These are phyloP conservation scores for Callospermophilus lateralis DNA, from an alignment of 2,113 vertebrate species.

Conservation along the genomic window DNA sequence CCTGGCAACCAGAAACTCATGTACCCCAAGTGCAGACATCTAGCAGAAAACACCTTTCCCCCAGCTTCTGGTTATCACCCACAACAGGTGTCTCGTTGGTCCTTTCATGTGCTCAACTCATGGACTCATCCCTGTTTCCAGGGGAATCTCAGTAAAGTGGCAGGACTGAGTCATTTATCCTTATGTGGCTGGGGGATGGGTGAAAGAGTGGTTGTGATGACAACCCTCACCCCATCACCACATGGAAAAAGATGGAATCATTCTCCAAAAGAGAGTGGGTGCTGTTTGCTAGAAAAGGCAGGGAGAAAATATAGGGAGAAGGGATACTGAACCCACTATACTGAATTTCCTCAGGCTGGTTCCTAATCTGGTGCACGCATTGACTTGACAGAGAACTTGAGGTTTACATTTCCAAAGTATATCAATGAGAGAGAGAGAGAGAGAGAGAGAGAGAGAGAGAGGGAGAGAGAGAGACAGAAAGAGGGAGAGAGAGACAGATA, in stretches of 20 bases:
- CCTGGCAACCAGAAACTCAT: neutral
- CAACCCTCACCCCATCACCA: neutral
- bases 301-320: neutral
- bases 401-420: neutral
- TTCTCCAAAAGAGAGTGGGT: neutral
- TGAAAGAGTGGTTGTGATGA: neutral
- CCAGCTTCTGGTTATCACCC: neutral
- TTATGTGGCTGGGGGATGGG: neutral
- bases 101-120: neutral
- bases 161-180: neutral
- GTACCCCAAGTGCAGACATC: neutral
- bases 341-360: neutral
- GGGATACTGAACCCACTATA: neutral
- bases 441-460: too few relatives aligned
- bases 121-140: neutral
- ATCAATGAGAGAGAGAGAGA: neutral
- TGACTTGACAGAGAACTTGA: neutral
- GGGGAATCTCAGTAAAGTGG: neutral
- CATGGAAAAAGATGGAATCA: neutral
- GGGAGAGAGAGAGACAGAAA: too few relatives aligned
- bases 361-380: neutral
- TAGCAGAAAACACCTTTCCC: neutral
- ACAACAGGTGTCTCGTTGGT: neutral
- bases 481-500: too few relatives aligned
- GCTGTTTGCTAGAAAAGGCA: neutral